Evolutionary conservation across 64 coral and sea anemone species (phyloP), one percentile per base, ranked within the genome.

Genomic region (Dendrophyllia cribrosa): DNA sequence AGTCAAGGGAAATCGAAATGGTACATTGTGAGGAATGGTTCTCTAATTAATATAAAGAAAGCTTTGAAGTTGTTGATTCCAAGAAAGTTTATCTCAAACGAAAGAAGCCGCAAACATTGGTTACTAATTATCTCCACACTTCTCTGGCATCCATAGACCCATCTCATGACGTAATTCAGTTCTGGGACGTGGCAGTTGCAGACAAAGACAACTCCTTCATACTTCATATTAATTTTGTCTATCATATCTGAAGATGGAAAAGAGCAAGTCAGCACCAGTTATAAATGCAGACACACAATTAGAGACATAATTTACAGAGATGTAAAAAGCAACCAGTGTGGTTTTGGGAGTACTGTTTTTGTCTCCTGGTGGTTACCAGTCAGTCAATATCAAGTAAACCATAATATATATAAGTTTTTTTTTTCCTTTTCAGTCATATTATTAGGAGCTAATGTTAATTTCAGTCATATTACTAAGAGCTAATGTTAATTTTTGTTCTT

Each of bases 61-160:
- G 70, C 70, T 72, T 72, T 72, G 70, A 72, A 72, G 70, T 72
- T 72, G 70, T 44, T 72, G 70, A 72, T 72, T 72, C 70, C 70
- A 9, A 8, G 24, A 72, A 23, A 72, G 70, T 72, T 72, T 72
- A 72, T 72, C 70, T 72, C 70, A 43, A 72, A 72, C 25, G 70
- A 72, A 72, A 72, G 70, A 72, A 72, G 70, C 70, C 70, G 70
- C 70, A 72, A 23, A 72, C 70, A 72, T 23, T 72, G 70, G 70
- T 72, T 72, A 23, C 70, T 72, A 23, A 72, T 72, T 72, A 21
- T 44, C 70, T 72, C 70, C 70, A 72, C 70, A 72, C 7, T 44
- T 72, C 70, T 72, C 70, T 72, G 70, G 70, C 34, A 72, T 23
- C 70, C 70, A 72, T 72, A 34, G 70, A 72, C 14, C 70, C 70